A percentile compares a stretch with the other conserved stretches of the same genome.
phyloP scores from a whole-genome alignment of 2,888 invertebrate genomes.

The Clanis bilineata region DNA sequence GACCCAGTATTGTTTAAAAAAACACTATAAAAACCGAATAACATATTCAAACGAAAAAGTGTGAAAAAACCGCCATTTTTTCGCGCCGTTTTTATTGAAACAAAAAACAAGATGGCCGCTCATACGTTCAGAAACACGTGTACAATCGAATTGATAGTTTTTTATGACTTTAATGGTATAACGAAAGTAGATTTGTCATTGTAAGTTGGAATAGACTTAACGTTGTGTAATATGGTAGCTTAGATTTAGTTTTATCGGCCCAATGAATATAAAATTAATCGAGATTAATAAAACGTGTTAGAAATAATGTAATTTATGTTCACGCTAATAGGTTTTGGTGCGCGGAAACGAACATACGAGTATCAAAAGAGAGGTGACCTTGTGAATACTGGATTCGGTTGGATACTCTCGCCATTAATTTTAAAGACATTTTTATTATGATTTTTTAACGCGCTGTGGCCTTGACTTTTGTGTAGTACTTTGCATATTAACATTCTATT shows the following conservation, averaged over 20 bases:
- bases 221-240: slow-evolving; percentile 36
- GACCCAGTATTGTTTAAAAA: slow-evolving; percentile 58
- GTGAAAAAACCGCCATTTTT: slow-evolving; percentile 42
- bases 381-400: background rate
- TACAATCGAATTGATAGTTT: slow-evolving; percentile 44
- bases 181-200: slow-evolving; percentile 45
- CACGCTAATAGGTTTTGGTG: background rate
- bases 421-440: slow-evolving; percentile 3
- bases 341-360: background rate
- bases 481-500: background rate
- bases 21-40: slow-evolving; percentile 25
- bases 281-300: background rate
- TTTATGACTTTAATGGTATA: slow-evolving; percentile 37
- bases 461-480: slow-evolving; percentile 1
- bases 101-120: slow-evolving; percentile 60
- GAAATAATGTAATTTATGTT: background rate
- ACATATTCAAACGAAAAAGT: slow-evolving; percentile 25
- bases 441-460: background rate
- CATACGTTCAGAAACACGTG: slow-evolving; percentile 39
- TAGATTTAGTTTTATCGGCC: slow-evolving; percentile 25
- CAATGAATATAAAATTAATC: background rate
- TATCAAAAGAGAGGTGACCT: slow-evolving; percentile 7
- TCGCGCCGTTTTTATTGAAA: slow-evolving; percentile 43
- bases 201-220: slow-evolving; percentile 31
- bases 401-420: slow-evolving; percentile 4